phyloP scores from a whole-genome alignment of 2,888 invertebrate species.

The Athripsodes cinereus region DNA sequence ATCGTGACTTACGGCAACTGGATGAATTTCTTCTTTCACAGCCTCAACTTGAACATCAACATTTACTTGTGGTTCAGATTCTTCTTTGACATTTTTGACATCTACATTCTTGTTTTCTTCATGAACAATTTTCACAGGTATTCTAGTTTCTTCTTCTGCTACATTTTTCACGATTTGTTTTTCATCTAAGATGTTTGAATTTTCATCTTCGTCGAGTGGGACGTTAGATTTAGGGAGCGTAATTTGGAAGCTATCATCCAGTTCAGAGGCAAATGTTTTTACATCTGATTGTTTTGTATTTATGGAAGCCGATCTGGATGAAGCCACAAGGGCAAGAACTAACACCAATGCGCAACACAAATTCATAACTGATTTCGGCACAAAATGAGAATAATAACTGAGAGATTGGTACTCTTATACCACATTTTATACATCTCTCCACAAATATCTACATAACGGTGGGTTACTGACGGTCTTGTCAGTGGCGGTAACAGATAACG shows the following conservation, averaged over 20 bases:
- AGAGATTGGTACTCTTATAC: conserved; percentile 2
- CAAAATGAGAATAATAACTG: conserved; percentile 16
- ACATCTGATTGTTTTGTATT: conserved; percentile 27
- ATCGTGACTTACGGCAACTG: not conserved
- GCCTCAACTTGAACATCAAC: not conserved
- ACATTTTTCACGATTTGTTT: not conserved
- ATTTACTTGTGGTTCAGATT: not conserved
- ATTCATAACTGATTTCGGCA: conserved; percentile 36
- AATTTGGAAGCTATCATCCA: conserved; percentile 14
- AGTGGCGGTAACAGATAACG: not conserved
- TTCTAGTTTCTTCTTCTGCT: conserved; percentile 13
- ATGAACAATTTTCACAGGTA: conserved; percentile 14
- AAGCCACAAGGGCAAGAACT: conserved; percentile 35
- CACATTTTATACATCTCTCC: conserved; percentile 23
- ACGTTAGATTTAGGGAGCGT: conserved; percentile 11
- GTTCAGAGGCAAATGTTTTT: conserved; percentile 15
- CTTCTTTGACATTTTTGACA: conserved; percentile 4
- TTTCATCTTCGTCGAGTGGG: conserved; percentile 5
- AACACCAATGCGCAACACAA: conserved; percentile 36
- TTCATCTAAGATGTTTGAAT: not conserved
- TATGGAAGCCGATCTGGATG: conserved; percentile 38
- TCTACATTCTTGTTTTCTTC: conserved; percentile 5
- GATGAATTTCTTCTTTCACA: not conserved
- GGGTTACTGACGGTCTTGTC: not conserved
- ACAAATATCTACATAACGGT: conserved; percentile 24